These are phyloP conservation scores for Chloropsis hardwickii DNA, from an alignment of 2,113 vertebrate species.

Conservation along the genomic window DNA sequence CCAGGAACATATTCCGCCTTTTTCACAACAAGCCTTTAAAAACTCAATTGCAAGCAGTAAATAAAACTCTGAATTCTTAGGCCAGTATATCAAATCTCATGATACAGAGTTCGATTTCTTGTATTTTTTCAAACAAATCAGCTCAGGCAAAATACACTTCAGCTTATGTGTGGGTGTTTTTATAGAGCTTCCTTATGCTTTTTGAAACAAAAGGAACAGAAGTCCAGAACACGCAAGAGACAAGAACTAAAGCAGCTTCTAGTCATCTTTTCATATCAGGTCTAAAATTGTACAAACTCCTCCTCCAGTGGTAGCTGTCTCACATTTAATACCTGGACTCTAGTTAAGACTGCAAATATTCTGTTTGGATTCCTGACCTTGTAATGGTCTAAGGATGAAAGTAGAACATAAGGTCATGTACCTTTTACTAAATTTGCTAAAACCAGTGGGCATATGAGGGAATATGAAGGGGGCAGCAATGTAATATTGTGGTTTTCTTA, in stretches of 20 bases:
- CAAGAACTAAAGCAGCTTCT: not conserved
- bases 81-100: not conserved
- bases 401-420: fast-evolving
- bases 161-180: not conserved
- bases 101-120: not conserved
- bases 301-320: not conserved
- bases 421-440: not conserved
- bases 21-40: not conserved
- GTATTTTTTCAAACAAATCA: not conserved
- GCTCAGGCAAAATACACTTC: not conserved
- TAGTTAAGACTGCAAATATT: not conserved
- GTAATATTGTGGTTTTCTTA: not conserved
- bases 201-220: not conserved
- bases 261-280: not conserved
- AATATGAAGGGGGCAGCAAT: not conserved
- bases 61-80: not conserved
- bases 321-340: not conserved
- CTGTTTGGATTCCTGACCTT: not conserved
- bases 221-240: not conserved
- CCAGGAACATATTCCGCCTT: fast-evolving
- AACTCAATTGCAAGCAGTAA: not conserved
- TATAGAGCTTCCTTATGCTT: not conserved
- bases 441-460: not conserved
- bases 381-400: not conserved
- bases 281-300: not conserved